A percentile compares a stretch with the other conserved stretches of the same genome.
These are phyloP conservation scores for Torymus aiolomorphi DNA, from an alignment of 2,888 invertebrate species.

Conservation along the genomic window DNA sequence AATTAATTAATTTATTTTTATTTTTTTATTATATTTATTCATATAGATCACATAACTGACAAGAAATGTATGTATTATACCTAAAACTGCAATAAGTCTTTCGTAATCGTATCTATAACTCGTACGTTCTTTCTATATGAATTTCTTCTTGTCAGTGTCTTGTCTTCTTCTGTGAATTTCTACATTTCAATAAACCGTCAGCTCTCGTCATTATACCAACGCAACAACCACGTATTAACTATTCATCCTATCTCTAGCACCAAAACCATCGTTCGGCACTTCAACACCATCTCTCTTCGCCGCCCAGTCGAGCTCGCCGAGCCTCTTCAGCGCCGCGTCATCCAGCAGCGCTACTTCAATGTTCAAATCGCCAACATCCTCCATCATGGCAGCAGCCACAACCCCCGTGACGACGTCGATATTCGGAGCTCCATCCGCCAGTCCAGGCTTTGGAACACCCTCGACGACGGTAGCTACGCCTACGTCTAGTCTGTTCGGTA, in stretches of 20 bases:
- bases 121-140: too few relatives aligned
- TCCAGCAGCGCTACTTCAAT: slow-evolving; percentile 1
- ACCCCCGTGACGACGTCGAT: neutral
- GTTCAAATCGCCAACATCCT: slow-evolving; percentile 36
- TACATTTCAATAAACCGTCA: too few relatives aligned
- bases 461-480: neutral
- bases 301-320: slow-evolving; percentile 31
- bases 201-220: too few relatives aligned
- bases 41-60: too few relatives aligned
- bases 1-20: slow-evolving; percentile 3
- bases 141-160: too few relatives aligned
- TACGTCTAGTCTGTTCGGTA: slow-evolving; percentile 33
- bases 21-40: neutral
- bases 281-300: slow-evolving; percentile 35
- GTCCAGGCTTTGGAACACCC: slow-evolving; percentile 9
- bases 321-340: slow-evolving; percentile 34
- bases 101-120: too few relatives aligned
- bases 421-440: slow-evolving; percentile 9
- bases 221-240: too few relatives aligned
- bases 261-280: slow-evolving; percentile 27
- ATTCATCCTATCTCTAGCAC: neutral
- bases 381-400: slow-evolving; percentile 5
- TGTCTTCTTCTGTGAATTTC: too few relatives aligned
- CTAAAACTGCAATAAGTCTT: too few relatives aligned
- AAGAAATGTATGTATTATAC: too few relatives aligned